A percentile compares a stretch with the other conserved stretches of the same genome.
These are phyloP conservation scores for Eudemis profundana DNA, from an alignment of 2,888 invertebrate genomes.

Conservation along the genomic window DNA sequence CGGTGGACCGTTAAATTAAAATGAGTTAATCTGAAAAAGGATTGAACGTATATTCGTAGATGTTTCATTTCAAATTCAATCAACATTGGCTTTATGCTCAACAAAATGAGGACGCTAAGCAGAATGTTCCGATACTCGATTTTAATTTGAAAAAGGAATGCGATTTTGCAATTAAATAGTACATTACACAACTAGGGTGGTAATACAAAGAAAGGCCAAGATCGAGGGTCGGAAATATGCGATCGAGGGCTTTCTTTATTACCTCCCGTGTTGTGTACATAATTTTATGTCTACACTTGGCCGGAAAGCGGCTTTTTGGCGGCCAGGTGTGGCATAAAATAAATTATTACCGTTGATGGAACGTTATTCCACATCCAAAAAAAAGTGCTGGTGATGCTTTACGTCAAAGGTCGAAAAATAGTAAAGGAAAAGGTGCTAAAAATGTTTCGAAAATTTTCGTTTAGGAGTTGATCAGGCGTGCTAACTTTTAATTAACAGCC, in stretches of 20 bases:
- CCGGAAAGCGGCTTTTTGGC: too few species aligned
- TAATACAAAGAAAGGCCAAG: too few species aligned
- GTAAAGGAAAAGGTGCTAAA: background rate
- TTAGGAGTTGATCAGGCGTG: background rate
- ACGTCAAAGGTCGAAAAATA: background rate
- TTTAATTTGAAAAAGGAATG: too few species aligned
- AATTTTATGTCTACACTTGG: too few species aligned
- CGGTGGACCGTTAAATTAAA: slow-evolving; percentile 29
- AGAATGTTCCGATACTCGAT: background rate
- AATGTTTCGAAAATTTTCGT: slow-evolving; percentile 1
- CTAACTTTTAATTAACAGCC: slow-evolving; percentile 21
- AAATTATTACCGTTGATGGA: background rate
- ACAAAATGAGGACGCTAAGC: too few species aligned
- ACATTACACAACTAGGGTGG: too few species aligned
- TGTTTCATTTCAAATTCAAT: background rate
- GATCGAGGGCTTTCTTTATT: too few species aligned
- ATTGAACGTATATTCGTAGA: slow-evolving; percentile 4
- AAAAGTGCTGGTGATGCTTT: background rate
- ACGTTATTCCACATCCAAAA: background rate
- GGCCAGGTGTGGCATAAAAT: too few species aligned
- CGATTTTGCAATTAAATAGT: too few species aligned
- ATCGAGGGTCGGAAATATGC: too few species aligned
- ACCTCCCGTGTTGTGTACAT: too few species aligned
- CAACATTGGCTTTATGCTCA: too few species aligned
- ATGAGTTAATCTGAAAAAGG: slow-evolving; percentile 6